A percentile compares a stretch with the other conserved stretches of the same genome.
phyloP scores from a whole-genome alignment of 2,113 vertebrate species.

The Miniopterus natalensis region DNA sequence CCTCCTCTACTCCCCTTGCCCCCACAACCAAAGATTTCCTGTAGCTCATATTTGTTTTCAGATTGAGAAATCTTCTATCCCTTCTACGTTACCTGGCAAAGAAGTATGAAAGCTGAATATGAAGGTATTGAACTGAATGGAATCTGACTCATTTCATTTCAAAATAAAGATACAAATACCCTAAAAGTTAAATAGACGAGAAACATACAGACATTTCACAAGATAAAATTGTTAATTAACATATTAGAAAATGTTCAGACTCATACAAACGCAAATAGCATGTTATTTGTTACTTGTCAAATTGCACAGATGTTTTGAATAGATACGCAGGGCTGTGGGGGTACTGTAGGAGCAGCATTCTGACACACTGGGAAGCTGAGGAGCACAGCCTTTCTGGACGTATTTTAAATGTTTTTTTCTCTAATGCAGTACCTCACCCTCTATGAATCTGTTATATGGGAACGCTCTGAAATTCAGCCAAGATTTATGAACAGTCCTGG shows the following conservation, averaged over 20 bases:
- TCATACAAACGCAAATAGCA: constrained; percentile 5
- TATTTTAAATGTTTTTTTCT: background rate
- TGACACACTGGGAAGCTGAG: background rate
- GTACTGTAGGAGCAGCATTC: background rate
- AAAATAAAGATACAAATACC: constrained; percentile 28
- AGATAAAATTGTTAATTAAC: constrained; percentile 8
- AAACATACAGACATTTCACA: background rate
- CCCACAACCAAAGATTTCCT: background rate
- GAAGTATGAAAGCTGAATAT: background rate
- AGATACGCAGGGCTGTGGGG: background rate
- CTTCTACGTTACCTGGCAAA: background rate
- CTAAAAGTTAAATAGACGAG: background rate
- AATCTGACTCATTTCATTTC: background rate
- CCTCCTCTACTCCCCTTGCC: background rate
- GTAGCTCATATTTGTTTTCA: background rate
- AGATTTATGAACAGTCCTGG: background rate
- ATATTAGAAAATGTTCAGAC: background rate
- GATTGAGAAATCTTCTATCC: background rate
- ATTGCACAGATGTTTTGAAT: background rate
- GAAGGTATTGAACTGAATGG: background rate
- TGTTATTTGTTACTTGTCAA: constrained; percentile 23
- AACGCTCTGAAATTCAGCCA: background rate
- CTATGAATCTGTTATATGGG: constrained; percentile 6
- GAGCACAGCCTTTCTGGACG: background rate
- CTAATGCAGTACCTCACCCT: background rate